These are phyloP conservation scores for Drosophila nigromelanica DNA, from an alignment of 1,140 invertebrate species.

Conservation along the genomic window DNA sequence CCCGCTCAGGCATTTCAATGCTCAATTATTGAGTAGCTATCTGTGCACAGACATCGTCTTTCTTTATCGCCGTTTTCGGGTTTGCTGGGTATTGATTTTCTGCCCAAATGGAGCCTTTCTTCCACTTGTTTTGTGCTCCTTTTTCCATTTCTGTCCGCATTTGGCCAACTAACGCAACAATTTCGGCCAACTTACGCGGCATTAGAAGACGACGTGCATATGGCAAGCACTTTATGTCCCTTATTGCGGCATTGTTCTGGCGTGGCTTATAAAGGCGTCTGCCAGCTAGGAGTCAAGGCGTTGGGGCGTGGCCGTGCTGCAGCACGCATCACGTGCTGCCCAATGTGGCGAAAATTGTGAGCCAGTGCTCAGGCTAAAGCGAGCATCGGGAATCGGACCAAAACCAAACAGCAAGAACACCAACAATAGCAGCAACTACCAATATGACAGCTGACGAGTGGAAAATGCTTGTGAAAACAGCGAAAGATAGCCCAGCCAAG, in stretches of 20 bases:
- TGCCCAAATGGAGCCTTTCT: conserved; percentile 11
- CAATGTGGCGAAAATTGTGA: conserved; percentile 68
- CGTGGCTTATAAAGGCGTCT: not conserved
- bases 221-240: conserved; percentile 21
- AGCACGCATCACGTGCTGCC: conserved; percentile 73
- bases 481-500: conserved; percentile 20
- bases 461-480: conserved; percentile 30
- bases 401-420: conserved; percentile 34
- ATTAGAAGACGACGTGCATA: conserved; percentile 37
- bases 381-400: conserved; percentile 50
- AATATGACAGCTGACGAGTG: conserved; percentile 48
- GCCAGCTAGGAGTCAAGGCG: not conserved
- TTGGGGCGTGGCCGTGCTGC: conserved; percentile 12
- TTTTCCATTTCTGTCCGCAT: not conserved
- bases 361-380: conserved; percentile 20
- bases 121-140: not conserved
- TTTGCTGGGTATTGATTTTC: conserved; percentile 48
- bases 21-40: conserved; percentile 49
- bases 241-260: conserved; percentile 11
- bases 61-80: conserved; percentile 7
- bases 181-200: conserved; percentile 27
- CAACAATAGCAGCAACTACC: conserved; percentile 29
- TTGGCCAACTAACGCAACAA: conserved; percentile 47
- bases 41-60: conserved; percentile 9
- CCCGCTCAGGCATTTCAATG: conserved; percentile 14